Base-by-base conservation (phyloP, 2,888 invertebrate species). In the Aporophyla nigra region DNA sequence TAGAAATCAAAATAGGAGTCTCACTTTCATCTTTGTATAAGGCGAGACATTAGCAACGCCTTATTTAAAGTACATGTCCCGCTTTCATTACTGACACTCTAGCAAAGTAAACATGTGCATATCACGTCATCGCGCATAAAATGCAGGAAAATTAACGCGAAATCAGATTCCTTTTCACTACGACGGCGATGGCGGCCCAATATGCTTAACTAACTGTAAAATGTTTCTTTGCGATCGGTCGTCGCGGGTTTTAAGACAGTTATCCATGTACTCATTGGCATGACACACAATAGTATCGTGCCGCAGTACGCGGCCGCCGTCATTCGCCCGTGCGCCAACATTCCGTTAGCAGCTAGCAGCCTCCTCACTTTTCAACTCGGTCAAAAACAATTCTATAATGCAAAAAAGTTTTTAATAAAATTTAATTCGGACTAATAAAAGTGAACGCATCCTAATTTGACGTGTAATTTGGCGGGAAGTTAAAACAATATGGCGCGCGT, bases 131-230 rank as follows among this genome's bases (percentile, higher is more conserved):
- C 83, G 62, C 65, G 78, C 74, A 76, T 78, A 87, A 84, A 82
- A 82, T 85, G 86, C 86, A 86, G 74, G 78, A 83, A 83, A 87
- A 86, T 83, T 83, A 84, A 83, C 82, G 78, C 86, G 83, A 90
- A 91, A 90, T 84, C 86, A 89, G 90, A 91, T 91, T 91, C 90
- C 88, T 89, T 92, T 91, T 92, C 92, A 91, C 91, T 79, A n/a
- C n/a, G n/a, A n/a, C n/a, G 83, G 5, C 85, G 33, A 33, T 33
- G 83, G 5, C 85, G 82, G 88, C 87, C 90, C 87, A 91, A 91
- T 91, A 89, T 90, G 88, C 87, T 85, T 89, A 85, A 90, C 86
- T 95, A 95, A 95, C 95, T 93, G 96, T 95, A 94, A 92, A 92
- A 88, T 87, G 86, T 91, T 91, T 91, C 90, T 90, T 91, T 83